Evolutionary conservation across 1,140 invertebrate species (phyloP), one percentile per base, ranked within the genome.

Genomic region (Phocides pigmalion): DNA sequence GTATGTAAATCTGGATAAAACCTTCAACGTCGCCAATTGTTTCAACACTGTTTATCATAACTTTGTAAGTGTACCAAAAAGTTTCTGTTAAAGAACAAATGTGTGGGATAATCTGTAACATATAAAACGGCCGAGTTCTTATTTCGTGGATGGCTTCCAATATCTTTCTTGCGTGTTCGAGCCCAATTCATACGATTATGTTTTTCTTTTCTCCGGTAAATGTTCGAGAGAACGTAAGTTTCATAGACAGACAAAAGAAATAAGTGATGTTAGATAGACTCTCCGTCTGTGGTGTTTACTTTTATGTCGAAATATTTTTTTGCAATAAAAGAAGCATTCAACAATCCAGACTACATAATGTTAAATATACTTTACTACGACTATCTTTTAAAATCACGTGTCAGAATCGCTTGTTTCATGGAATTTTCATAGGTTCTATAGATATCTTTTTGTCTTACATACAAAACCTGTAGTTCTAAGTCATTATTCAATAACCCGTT

Each of bases 131-230:
- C 12, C 12, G 51, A 54, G 37, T 76, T 73, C 67, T 64, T 76
- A 75, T 81, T 74, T 72, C 63, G 62, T 70, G 68, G 68, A 76
- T 77, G 73, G 66, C 56, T 76, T 75, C 71, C 76, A 76, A 81
- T 77, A 77, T 54, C 51, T 54, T 54, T 54, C 19, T 79, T 79
- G 79, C 76, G 74, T 79, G 81, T 76, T 78, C 67, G 62, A 68
- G 62, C 70, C 68, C 78, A 76, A 76, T 78, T 72, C 68, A 41
- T 42, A 61, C 74, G 70, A 78, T 81, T 74, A 78, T 59, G 70
- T 71, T 77, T 72, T 78, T 68, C 72, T 74, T 71, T 68, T 69
- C 61, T 66, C 51, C 41, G 54, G 61, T 63, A 63, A 74, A 71
- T 63, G 68, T 74, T 76, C n/a, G n/a, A 76, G 71, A 76, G 70